Evolutionary conservation across 2,113 vertebrate species (phyloP), one percentile per base, ranked within the genome.

Genomic region (Propithecus coquereli): DNA sequence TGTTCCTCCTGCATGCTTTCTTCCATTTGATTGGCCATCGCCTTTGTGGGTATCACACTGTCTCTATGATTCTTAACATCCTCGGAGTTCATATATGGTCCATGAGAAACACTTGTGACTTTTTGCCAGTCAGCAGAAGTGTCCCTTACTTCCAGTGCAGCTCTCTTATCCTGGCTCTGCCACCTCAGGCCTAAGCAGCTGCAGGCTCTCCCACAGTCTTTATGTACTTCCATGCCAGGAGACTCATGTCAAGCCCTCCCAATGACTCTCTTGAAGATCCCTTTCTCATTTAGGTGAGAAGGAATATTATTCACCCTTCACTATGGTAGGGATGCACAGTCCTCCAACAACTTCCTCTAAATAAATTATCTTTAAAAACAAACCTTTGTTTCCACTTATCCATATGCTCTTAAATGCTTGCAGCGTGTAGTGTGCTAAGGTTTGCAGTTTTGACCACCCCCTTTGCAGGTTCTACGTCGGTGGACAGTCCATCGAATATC

Each of bases 11-110:
- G 25, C 13, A 1, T 9, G 25, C 16, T 27, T 22, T 22, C 17
- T 23, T 30, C 34, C 25, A 2, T 47, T 8, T 65, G 22, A 4
- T 1, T 1, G 20, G 20, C 20, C 0, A 1, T 18, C 9, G 63
- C 43, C 59, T 70, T 61, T 14, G 0, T 18, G 16, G 18, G 17
- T 27, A 71, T 66, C 32, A 80, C 5, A 30, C 8, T n/a, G 30
- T 84, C 32, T 77, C 86, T 66, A 32, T 18, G 52, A 27, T 65
- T 59, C 50, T 73, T 34, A 40, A 25, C 11, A 57, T 74, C 30
- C 11, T 71, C 3, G 0, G 54, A 59, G 70, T 9, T 70, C 70
- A 59, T 32, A 17, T 25, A 52, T 86, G 27, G 54, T 3, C 3
- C 22, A 0, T 25, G 85, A 81, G 71, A 73, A 90, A 50, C 4